Conservation (phyloP, 2,797 vertebrate species). For the Meriones psammophilus region DNA sequence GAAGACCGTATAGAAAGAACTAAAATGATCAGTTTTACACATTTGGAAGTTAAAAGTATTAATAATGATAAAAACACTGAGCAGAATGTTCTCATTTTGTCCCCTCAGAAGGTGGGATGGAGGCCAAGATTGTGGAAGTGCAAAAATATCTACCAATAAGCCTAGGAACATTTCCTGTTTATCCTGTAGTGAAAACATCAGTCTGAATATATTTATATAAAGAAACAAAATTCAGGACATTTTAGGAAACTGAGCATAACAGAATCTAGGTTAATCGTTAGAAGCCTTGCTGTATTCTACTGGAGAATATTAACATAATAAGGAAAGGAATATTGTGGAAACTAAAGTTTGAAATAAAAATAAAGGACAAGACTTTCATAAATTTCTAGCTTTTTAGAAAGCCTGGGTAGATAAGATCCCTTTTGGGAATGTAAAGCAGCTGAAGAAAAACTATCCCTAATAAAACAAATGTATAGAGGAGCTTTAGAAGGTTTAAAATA, state of each 20-base stretch:
- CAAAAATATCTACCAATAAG: neutral
- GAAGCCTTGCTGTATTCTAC: neutral
- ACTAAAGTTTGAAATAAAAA: neutral
- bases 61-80: neutral
- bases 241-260: neutral
- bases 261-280: neutral
- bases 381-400: neutral
- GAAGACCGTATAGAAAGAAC: no score
- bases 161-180: neutral
- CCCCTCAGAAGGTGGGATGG: neutral
- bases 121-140: neutral
- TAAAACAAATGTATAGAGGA: neutral
- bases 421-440: neutral
- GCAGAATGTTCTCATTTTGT: neutral
- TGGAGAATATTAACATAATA: neutral
- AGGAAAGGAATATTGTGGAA: no score
- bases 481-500: neutral
- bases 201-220: neutral
- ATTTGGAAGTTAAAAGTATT: no score
- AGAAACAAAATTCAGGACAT: neutral
- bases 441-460: neutral
- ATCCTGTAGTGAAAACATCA: neutral
- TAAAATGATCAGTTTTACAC: no score
- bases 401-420: neutral
- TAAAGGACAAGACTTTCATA: neutral